These are phyloP conservation scores for Autographa pulchrina DNA, from an alignment of 2,888 invertebrate species.

Conservation along the genomic window DNA sequence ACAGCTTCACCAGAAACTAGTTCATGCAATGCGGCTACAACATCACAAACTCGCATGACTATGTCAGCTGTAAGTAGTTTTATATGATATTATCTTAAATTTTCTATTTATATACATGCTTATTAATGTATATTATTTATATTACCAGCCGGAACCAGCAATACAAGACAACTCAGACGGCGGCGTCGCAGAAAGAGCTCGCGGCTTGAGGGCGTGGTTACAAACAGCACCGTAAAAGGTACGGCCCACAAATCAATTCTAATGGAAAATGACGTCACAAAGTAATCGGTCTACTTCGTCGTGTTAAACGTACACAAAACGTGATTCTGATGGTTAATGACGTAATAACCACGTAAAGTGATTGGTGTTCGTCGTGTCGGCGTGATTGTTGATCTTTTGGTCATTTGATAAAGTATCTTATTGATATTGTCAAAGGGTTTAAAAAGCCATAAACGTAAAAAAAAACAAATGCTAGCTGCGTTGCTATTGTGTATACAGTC, in stretches of 20 bases:
- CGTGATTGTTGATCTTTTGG: background rate
- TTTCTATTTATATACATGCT: too few relatives aligned
- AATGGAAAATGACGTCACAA: background rate
- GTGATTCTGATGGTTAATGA: background rate
- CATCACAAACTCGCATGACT: conserved; percentile 82
- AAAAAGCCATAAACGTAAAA: background rate
- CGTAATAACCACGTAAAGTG: background rate
- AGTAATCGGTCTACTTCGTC: background rate
- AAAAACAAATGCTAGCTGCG: background rate
- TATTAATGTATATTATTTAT: too few relatives aligned
- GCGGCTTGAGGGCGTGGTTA: conserved; percentile 84
- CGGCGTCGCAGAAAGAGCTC: conserved; percentile 79
- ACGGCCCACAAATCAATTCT: background rate
- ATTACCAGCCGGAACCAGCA: conserved; percentile 77
- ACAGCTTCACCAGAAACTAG: conserved; percentile 85
- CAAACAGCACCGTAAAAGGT: conserved; percentile 78
- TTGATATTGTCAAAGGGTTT: background rate
- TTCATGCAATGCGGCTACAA: conserved; percentile 80
- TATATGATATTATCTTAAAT: too few relatives aligned
- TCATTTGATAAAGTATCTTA: background rate
- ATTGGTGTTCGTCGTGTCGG: background rate
- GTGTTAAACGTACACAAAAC: background rate
- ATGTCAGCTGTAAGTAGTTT: conserved; percentile 80
- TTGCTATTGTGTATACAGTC: background rate
- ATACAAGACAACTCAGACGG: conserved; percentile 78